phyloP scores from a whole-genome alignment of 2,888 invertebrate genomes.

The Iselma pallidipennis region DNA sequence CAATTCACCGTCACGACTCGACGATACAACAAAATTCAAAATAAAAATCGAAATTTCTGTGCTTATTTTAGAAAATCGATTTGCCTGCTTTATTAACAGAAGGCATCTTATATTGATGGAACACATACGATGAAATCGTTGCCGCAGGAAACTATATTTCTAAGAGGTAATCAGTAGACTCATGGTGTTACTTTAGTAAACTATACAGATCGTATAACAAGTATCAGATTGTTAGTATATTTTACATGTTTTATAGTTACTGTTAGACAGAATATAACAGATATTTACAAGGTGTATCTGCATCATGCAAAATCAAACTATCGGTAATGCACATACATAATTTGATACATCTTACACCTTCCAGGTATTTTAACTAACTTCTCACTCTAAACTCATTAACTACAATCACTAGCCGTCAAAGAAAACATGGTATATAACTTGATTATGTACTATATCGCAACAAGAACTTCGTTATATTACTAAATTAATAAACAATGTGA shows the following conservation, averaged over 20 bases:
- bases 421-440: not conserved
- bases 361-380: not conserved
- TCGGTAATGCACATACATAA: not conserved
- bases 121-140: too few relatives aligned
- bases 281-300: not conserved
- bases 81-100: too few relatives aligned
- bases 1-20: too few relatives aligned
- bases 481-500: conserved; percentile 28
- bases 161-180: too few relatives aligned
- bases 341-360: not conserved
- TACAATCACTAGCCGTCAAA: not conserved
- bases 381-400: not conserved
- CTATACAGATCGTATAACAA: too few relatives aligned
- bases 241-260: not conserved
- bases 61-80: too few relatives aligned
- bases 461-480: not conserved
- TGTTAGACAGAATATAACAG: not conserved
- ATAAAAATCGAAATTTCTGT: too few relatives aligned
- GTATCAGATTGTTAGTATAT: too few relatives aligned
- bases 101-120: too few relatives aligned
- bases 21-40: too few relatives aligned
- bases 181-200: too few relatives aligned
- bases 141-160: too few relatives aligned
- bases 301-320: not conserved
- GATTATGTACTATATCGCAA: not conserved